Conservation (phyloP, 1,140 invertebrate genomes). For the Ctenoplectra terminalis region DNA sequence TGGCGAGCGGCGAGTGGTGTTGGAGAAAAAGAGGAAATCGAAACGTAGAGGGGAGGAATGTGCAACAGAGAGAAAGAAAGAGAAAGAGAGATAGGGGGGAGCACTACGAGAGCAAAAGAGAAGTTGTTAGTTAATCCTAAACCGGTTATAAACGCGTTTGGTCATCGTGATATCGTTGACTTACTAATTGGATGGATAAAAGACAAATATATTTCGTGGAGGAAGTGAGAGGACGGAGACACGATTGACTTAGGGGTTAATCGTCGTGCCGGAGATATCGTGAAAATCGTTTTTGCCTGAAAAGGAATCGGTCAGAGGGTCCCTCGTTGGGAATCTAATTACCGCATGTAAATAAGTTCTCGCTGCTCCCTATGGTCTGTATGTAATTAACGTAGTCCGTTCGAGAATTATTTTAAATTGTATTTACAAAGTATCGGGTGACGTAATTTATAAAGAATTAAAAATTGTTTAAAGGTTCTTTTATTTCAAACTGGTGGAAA, state of each 20-base stretch:
- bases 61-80: background rate
- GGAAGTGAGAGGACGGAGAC: background rate
- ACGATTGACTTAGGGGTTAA: slow-evolving; percentile 27
- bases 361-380: too few relatives aligned
- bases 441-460: too few relatives aligned
- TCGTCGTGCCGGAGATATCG: background rate
- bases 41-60: too few relatives aligned
- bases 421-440: background rate
- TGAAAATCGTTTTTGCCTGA: slow-evolving; percentile 27
- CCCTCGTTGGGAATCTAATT: slow-evolving; percentile 1
- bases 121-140: slow-evolving; percentile 69
- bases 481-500: too few relatives aligned
- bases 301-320: background rate
- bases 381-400: background rate
- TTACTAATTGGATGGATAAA: slow-evolving; percentile 74
- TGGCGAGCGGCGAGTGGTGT: slow-evolving; percentile 10
- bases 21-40: slow-evolving; percentile 12
- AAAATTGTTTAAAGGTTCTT: too few relatives aligned
- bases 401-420: too few relatives aligned
- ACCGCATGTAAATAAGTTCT: slow-evolving; percentile 16
- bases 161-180: slow-evolving; percentile 70
- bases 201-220: slow-evolving; percentile 67
- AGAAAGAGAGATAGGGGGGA: background rate
- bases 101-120: background rate
- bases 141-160: slow-evolving; percentile 69